Base-by-base conservation (phyloP, 2,888 invertebrate species). In the Apodemia duryi region DNA sequence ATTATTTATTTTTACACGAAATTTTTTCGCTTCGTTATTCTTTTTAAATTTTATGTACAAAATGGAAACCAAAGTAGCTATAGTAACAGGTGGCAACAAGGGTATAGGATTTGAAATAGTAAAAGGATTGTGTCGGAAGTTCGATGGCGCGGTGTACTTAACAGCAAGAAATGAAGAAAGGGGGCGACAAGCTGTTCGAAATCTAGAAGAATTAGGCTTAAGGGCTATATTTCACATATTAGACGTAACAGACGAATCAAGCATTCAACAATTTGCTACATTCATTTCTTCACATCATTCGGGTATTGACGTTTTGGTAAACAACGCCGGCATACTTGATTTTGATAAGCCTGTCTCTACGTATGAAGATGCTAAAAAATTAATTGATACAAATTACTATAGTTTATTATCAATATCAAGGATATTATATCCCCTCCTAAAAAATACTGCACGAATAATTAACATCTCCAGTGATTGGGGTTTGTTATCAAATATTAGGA, bases 311-410 rank as follows among this genome's bases (percentile, higher is more conserved):
- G 85, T 96, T 69, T 88, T 96, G 63, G 93, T 96, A 70, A 96
- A 96, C 83, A 96, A 96, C 86, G 96, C 96, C 74, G 96, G 94
- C 38, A 94, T 95, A 73, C 94, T 95, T 41, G 96, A 94, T 79
- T 95, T 94, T 86, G 82, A 81, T 72, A 89, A 89, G 67, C 92
- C 94, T 2, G 95, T 94, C 69, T 93, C 96, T 46, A 93, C 95
- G 71, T 85, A 83, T 54, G 86, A 92, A 73, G 96, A 97, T 86
- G 95, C 96, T 6, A 94, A 95, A 79, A 93, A 93, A 74, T 95
- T 96, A 2, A 79, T 95, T 35, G 90, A 90, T 71, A 94, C 95
- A 10, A 97, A 97, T 82, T 97, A 95, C 81, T 95, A 93, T 81
- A 93, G 93, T 67, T 92, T 95, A 65, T 76, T 95, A 69, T 91